These are phyloP conservation scores for Anoplophora glabripennis DNA, from an alignment of 1,140 invertebrate genomes.

Conservation along the genomic window DNA sequence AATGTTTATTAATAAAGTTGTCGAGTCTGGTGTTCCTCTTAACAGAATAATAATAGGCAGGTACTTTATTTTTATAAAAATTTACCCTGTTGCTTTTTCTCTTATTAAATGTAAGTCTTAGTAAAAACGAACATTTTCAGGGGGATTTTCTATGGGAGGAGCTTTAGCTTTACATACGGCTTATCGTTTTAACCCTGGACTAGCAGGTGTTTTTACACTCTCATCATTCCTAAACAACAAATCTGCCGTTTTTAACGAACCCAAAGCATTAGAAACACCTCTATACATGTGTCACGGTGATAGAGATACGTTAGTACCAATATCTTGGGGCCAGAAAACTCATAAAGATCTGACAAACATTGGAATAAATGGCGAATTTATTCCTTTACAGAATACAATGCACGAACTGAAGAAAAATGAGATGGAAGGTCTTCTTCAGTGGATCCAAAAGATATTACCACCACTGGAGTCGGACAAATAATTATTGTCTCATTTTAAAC, in stretches of 20 bases:
- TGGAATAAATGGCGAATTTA: constrained; percentile 54
- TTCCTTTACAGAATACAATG: constrained; percentile 50
- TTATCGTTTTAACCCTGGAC: constrained; percentile 57
- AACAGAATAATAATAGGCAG: constrained; percentile 65
- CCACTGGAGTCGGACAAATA: constrained; percentile 16
- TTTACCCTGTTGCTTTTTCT: not conserved
- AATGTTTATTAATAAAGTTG: constrained; percentile 62
- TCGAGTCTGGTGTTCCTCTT: constrained; percentile 58
- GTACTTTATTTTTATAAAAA: constrained; percentile 14
- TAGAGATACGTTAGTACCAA: constrained; percentile 55
- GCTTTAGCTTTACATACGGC: constrained; percentile 64
- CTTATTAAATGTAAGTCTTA: not conserved
- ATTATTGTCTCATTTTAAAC: too few species aligned
- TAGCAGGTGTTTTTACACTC: constrained; percentile 68
- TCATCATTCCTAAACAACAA: constrained; percentile 70
- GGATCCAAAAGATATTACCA: constrained; percentile 53
- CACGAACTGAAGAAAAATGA: constrained; percentile 56
- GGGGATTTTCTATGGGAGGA: constrained; percentile 78
- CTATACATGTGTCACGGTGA: constrained; percentile 54
- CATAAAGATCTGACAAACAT: constrained; percentile 50
- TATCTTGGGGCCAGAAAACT: constrained; percentile 55
- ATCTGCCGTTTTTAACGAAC: constrained; percentile 58
- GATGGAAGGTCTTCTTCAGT: constrained; percentile 52
- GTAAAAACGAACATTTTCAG: constrained; percentile 43
- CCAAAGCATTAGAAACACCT: constrained; percentile 27